Conservation (phyloP, 2,888 invertebrate genomes). For the Oegoconia quadripuncta region DNA sequence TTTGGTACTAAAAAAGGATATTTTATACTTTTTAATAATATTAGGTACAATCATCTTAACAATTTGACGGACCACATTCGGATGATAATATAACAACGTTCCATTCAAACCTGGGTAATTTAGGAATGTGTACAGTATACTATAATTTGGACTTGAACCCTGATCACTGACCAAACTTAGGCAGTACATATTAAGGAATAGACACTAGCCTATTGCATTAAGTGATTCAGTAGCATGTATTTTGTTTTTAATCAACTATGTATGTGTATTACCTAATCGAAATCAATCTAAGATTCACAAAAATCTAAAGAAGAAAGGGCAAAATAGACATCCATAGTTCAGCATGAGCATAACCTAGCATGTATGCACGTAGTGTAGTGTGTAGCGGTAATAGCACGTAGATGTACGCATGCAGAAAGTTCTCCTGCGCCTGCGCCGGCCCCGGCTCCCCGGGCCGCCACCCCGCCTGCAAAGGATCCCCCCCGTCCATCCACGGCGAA, state of each 20-base stretch:
- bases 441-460: constrained; percentile 14
- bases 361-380: constrained; percentile 28
- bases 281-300: no score
- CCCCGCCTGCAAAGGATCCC: constrained; percentile 23
- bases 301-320: background rate
- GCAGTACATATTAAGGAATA: no score
- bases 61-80: no score
- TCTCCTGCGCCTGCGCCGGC: constrained; percentile 31
- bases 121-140: no score
- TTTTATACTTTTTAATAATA: no score
- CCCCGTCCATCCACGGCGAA: constrained; percentile 31
- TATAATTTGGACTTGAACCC: no score
- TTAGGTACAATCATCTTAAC: no score
- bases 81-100: no score
- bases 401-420: constrained; percentile 71
- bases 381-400: constrained; percentile 25
- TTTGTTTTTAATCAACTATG: constrained; percentile 21
- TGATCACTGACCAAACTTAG: no score
- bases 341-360: constrained; percentile 40
- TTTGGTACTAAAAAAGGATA: no score
- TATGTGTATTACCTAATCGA: constrained; percentile 17
- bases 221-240: constrained; percentile 33
- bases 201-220: no score
- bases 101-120: no score
- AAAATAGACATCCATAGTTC: constrained; percentile 12